phyloP scores from a whole-genome alignment of 1,140 invertebrate genomes.

The Microplitis demolitor region DNA sequence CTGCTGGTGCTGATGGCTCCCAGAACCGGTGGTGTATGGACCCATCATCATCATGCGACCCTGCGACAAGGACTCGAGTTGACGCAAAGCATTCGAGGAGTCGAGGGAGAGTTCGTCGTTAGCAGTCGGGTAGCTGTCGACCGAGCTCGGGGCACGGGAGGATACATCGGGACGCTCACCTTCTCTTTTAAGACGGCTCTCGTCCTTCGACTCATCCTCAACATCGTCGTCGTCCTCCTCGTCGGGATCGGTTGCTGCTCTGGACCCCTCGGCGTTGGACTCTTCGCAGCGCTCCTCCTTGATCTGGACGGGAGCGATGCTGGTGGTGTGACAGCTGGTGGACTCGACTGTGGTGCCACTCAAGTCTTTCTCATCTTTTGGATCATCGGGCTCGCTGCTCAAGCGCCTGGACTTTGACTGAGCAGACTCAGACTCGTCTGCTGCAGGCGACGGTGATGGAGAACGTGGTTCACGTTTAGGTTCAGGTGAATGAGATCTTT shows the following conservation, averaged over 20 bases:
- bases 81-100: conserved; percentile 74
- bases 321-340: not conserved
- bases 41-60: conserved; percentile 63
- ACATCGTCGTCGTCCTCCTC: conserved; percentile 32
- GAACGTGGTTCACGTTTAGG: conserved; percentile 34
- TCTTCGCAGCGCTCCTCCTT: conserved; percentile 26
- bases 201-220: conserved; percentile 26
- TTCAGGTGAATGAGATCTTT: conserved; percentile 43
- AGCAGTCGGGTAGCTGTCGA: conserved; percentile 64
- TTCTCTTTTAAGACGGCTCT: conserved; percentile 43
- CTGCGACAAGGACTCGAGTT: conserved; percentile 80
- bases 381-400: not conserved
- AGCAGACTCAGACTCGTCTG: conserved; percentile 24
- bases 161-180: conserved; percentile 59
- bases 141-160: conserved; percentile 63
- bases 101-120: conserved; percentile 67
- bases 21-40: not conserved
- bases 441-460: not conserved
- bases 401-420: not conserved
- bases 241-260: conserved; percentile 3
- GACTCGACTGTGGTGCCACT: conserved; percentile 20
- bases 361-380: conserved; percentile 22
- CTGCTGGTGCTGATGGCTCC: conserved; percentile 48
- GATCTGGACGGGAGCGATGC: conserved; percentile 6
- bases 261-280: conserved; percentile 24